phyloP scores from a whole-genome alignment of 2,888 invertebrate species.

The Pachydiplax longipennis region DNA sequence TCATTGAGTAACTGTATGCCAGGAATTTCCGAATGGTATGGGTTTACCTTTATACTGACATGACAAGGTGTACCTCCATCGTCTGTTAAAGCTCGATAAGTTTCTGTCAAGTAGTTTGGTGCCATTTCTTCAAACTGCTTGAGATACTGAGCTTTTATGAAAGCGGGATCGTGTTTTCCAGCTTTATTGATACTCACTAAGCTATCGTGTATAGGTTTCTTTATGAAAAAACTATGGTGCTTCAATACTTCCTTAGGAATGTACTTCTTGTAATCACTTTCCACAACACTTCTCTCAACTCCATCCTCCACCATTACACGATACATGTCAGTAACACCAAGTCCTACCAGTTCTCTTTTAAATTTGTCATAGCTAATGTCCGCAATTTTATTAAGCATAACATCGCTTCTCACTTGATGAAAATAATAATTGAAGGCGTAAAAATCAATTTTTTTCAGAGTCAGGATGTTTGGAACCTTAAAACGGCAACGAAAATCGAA shows the following conservation, averaged over 20 bases:
- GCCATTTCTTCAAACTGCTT: slow-evolving; percentile 80
- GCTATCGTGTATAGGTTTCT: slow-evolving; percentile 75
- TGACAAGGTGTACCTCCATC: slow-evolving; percentile 59
- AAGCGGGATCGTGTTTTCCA: slow-evolving; percentile 67
- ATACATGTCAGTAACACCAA: slow-evolving; percentile 88
- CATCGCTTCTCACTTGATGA: slow-evolving; percentile 83
- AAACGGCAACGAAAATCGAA: slow-evolving; percentile 80
- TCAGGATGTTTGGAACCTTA: slow-evolving; percentile 60
- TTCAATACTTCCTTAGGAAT: slow-evolving; percentile 81
- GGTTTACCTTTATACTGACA: slow-evolving; percentile 68
- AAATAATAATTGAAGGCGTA: slow-evolving; percentile 86
- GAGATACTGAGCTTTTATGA: slow-evolving; percentile 81
- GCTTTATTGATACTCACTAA: slow-evolving; percentile 65
- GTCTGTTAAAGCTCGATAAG: slow-evolving; percentile 73
- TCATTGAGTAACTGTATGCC: slow-evolving; percentile 73
- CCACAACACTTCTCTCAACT: slow-evolving; percentile 70
- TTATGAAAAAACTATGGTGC: slow-evolving; percentile 75
- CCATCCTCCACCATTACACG: slow-evolving; percentile 81
- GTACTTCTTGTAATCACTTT: slow-evolving; percentile 82
- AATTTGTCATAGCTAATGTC: slow-evolving; percentile 81
- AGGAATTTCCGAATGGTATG: slow-evolving; percentile 70
- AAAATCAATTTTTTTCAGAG: slow-evolving; percentile 64
- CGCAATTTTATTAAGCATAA: slow-evolving; percentile 78
- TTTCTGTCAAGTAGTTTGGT: slow-evolving; percentile 82
- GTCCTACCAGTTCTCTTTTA: slow-evolving; percentile 79